These are phyloP conservation scores for Lasioglossum pauxillum DNA, from an alignment of 2,888 invertebrate genomes.

Conservation along the genomic window DNA sequence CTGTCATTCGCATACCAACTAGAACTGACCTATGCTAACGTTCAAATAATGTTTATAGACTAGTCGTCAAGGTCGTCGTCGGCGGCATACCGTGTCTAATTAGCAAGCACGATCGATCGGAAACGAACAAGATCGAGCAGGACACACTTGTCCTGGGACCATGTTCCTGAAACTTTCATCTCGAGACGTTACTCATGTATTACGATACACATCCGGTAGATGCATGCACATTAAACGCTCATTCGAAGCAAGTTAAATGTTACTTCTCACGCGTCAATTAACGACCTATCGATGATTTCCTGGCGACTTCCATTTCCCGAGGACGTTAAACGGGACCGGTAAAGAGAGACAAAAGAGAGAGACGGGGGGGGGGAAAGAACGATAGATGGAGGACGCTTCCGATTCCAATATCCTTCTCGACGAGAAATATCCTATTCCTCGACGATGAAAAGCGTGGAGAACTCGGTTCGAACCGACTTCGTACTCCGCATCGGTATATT, in stretches of 20 bases:
- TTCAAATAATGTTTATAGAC: conserved; percentile 15
- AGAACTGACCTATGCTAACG: neutral
- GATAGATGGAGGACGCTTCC: conserved; percentile 21
- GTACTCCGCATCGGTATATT: neutral
- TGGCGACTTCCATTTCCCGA: conserved; percentile 43
- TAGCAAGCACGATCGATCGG: neutral
- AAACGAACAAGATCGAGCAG: neutral
- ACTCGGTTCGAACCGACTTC: neutral
- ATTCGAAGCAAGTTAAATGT: conserved; percentile 28
- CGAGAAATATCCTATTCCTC: conserved; percentile 40
- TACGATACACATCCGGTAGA: neutral
- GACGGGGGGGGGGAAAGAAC: neutral
- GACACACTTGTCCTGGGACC: neutral
- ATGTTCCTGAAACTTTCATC: neutral
- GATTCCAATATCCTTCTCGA: conserved; percentile 51
- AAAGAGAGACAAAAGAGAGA: neutral
- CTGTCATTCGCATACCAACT: neutral
- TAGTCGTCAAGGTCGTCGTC: neutral
- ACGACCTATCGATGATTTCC: conserved; percentile 53
- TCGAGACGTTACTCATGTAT: neutral
- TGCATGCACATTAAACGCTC: neutral
- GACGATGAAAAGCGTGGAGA: conserved; percentile 1
- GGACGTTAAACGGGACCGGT: conserved; percentile 10
- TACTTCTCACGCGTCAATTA: conserved; percentile 29
- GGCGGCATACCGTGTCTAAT: no score